Evolutionary conservation across 2,113 vertebrate species (phyloP).

Genomic region (Hypomesus transpacificus): DNA sequence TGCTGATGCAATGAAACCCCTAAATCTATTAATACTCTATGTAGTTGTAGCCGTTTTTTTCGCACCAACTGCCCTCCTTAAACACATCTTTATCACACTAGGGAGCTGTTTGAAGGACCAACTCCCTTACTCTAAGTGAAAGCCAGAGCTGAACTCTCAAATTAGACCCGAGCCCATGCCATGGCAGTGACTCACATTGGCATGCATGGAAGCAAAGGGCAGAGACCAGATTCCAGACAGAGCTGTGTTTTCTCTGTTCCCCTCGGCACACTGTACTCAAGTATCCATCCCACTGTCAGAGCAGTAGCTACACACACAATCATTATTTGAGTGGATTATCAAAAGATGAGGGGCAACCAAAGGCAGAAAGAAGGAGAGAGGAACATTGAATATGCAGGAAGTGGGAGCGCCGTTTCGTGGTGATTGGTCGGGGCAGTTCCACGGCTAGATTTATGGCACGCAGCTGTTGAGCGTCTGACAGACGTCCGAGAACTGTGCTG

Average conservation of each 20-base stretch:
- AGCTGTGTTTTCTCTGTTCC: not conserved
- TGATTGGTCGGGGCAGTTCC: constrained; percentile 48
- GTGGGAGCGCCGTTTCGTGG: constrained; percentile 59
- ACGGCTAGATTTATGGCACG: constrained; percentile 71
- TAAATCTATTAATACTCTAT: constrained; percentile 10
- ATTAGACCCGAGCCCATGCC: constrained; percentile 49
- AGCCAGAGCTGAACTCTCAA: constrained; percentile 45
- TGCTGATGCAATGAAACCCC: not conserved
- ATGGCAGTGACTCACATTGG: constrained; percentile 53
- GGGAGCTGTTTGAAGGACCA: constrained; percentile 27
- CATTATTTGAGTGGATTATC: constrained; percentile 14
- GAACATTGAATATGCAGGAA: constrained; percentile 29
- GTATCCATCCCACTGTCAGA: constrained; percentile 4
- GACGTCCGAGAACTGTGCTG: constrained; percentile 53
- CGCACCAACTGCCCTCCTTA: constrained; percentile 19
- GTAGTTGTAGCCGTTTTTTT: constrained; percentile 17
- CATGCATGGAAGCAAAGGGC: constrained; percentile 44
- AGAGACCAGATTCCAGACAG: constrained; percentile 16
- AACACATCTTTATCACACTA: constrained; percentile 28
- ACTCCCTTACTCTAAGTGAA: constrained; percentile 28
- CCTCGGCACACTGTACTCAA: constrained; percentile 6
- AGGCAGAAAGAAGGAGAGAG: constrained; percentile 8
- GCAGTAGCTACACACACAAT: constrained; percentile 12
- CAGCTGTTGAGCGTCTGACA: constrained; percentile 79
- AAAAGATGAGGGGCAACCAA: constrained; percentile 23